Evolutionary conservation across 2,797 vertebrate genomes (phyloP).

Genomic region (Chelidonichthys spinosus): DNA sequence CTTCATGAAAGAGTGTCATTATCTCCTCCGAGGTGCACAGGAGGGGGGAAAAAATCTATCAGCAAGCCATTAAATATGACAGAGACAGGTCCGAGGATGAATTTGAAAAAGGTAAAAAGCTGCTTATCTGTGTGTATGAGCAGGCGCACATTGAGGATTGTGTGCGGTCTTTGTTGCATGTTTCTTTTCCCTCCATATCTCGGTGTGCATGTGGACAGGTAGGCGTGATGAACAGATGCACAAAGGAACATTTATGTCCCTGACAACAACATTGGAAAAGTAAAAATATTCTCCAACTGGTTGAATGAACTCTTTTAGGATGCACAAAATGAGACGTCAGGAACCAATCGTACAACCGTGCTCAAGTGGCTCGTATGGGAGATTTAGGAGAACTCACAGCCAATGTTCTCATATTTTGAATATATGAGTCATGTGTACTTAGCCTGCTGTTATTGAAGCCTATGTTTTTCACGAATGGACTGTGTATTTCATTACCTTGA

Average conservation of each 20-base stretch:
- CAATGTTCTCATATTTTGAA: neutral
- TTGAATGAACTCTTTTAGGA: neutral
- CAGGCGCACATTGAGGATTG: neutral
- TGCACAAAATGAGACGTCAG: neutral
- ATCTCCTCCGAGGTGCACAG: constrained; percentile 42
- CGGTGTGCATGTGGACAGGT: neutral
- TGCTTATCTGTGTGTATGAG: constrained; percentile 36
- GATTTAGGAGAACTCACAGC: neutral
- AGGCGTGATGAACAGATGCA: neutral
- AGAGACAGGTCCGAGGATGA: constrained; percentile 30
- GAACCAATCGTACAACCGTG: neutral
- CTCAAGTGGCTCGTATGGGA: neutral
- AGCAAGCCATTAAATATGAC: constrained; percentile 57
- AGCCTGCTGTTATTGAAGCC: neutral
- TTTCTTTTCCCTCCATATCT: constrained; percentile 7
- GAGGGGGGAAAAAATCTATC: constrained; percentile 39
- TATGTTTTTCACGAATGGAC: neutral
- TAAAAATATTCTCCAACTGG: neutral
- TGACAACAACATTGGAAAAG: neutral
- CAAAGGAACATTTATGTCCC: neutral
- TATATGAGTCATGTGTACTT: neutral
- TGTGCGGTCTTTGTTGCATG: neutral
- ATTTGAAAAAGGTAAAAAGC: constrained; percentile 60
- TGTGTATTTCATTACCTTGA: neutral
- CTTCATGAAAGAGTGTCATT: constrained; percentile 49